Base-by-base conservation (phyloP, 1,140 invertebrate genomes). In the Lepidurus packardi region DNA sequence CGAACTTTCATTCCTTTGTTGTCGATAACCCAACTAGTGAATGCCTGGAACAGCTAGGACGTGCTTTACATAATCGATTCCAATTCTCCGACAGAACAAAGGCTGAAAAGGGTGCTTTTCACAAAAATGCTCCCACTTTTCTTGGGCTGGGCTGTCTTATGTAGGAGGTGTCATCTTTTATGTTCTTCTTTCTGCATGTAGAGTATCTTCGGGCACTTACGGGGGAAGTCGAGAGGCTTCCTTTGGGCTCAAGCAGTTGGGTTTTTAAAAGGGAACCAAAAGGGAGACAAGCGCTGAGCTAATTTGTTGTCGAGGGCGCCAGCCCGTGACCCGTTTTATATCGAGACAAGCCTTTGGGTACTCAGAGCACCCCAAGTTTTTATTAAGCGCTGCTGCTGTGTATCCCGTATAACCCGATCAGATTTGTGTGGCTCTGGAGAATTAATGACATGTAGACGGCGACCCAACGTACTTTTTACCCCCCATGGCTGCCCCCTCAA, bases 61-160 rank as follows among this genome's bases (percentile, higher is more conserved):
- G 34, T 65, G 53, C 16, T 65, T 65, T 65, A 21, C 53, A 65
- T 65, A 65, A 21, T 65, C 53, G 53, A 65, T 65, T n/a, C 53
- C 53, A 65, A n/a, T 13, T 65, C 13, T 16, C 53, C 53, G 13
- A n/a, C 16, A 65, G 53, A 65, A 65, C 53, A 9, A n/a, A 78
- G 42, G 41, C 73, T n/a, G 16, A n/a, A 21, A 11, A 1, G 34
- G 3, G 21, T 0, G 53, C 53, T 65, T 65, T 65, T n/a, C 16
- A 4, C 13, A 21, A 21, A 13, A 7, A 13, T 65, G 16, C 13
- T 65, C 21, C 21, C 21, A 13, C 21, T 21, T 65, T 65, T 65
- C 16, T 65, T 21, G n/a, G 16, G 16, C 53, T 16, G 4, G 4
- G 7, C 21, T 65, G 16, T 65, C 21, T 16, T 9, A 65, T 65